phyloP scores from a whole-genome alignment of 2,113 vertebrate genomes.

The Pterophyllum scalare region DNA sequence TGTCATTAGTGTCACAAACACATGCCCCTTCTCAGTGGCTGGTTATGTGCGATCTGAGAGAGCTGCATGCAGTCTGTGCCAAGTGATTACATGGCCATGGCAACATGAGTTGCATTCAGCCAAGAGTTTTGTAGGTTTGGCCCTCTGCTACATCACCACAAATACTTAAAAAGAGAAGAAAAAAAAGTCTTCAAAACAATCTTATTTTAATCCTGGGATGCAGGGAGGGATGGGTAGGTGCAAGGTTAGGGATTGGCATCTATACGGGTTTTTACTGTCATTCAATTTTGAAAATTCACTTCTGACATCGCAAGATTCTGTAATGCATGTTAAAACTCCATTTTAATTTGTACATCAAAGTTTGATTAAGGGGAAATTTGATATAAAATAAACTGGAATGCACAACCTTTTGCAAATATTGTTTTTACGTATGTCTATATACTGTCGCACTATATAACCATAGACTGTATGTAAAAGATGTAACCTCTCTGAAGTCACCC shows the following conservation, averaged over 20 bases:
- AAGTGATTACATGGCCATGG: slow-evolving; percentile 37
- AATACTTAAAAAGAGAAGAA: slow-evolving; percentile 38
- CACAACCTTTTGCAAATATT: slow-evolving; percentile 78
- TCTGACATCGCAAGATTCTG: slow-evolving; percentile 76
- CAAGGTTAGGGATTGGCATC: slow-evolving; percentile 60
- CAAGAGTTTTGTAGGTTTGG: slow-evolving; percentile 18
- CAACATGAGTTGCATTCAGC: slow-evolving; percentile 39
- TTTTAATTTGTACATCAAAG: slow-evolving; percentile 88
- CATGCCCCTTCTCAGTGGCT: slow-evolving; percentile 23
- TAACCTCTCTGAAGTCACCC: neutral
- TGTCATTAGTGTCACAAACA: slow-evolving; percentile 63
- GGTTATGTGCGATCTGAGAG: slow-evolving; percentile 34
- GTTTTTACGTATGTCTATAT: slow-evolving; percentile 36
- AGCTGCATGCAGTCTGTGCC: slow-evolving; percentile 60
- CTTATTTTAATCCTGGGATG: slow-evolving; percentile 66
- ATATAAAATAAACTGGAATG: slow-evolving; percentile 89
- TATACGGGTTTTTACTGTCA: slow-evolving; percentile 81
- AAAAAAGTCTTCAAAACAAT: slow-evolving; percentile 23
- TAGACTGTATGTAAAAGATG: neutral
- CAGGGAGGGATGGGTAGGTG: slow-evolving; percentile 52
- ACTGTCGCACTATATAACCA: neutral
- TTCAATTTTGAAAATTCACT: slow-evolving; percentile 73
- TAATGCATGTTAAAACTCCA: slow-evolving; percentile 82
- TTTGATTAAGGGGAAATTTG: slow-evolving; percentile 87
- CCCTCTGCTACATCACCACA: slow-evolving; percentile 57